These are phyloP conservation scores for Pammene fasciana DNA, from an alignment of 2,888 invertebrate species.

Conservation along the genomic window DNA sequence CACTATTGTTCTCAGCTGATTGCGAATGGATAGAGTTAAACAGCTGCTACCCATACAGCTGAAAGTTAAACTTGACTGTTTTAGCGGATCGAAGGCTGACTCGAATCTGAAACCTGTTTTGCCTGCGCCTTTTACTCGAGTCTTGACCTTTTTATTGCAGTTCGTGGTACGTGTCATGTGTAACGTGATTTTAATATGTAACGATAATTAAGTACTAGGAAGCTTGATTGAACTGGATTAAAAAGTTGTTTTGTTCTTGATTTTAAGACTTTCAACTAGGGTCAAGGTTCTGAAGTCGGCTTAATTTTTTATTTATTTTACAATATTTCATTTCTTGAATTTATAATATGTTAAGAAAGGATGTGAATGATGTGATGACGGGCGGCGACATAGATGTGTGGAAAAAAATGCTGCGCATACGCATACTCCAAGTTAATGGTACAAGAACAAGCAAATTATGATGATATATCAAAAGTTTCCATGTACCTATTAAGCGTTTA, in stretches of 20 bases:
- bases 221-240: not conserved
- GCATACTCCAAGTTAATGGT: no score
- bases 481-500: no score
- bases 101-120: slow-evolving; percentile 38
- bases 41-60: slow-evolving; percentile 27
- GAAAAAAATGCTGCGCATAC: no score
- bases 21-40: slow-evolving; percentile 34
- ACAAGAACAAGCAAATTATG: no score
- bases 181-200: slow-evolving; percentile 14
- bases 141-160: slow-evolving; percentile 39
- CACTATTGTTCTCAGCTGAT: slow-evolving; percentile 37
- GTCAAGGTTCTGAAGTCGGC: not conserved
- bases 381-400: no score
- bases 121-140: slow-evolving; percentile 36
- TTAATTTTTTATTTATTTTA: not conserved
- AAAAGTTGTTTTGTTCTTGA: not conserved
- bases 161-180: slow-evolving; percentile 25
- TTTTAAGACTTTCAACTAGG: not conserved
- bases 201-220: slow-evolving; percentile 7
- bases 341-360: no score
- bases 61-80: slow-evolving; percentile 38
- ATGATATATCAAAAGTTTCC: no score
- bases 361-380: no score
- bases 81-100: slow-evolving; percentile 33
- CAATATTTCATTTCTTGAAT: not conserved